Conservation (phyloP, 2,113 vertebrate genomes). For the Tricholaema leucomelas region DNA sequence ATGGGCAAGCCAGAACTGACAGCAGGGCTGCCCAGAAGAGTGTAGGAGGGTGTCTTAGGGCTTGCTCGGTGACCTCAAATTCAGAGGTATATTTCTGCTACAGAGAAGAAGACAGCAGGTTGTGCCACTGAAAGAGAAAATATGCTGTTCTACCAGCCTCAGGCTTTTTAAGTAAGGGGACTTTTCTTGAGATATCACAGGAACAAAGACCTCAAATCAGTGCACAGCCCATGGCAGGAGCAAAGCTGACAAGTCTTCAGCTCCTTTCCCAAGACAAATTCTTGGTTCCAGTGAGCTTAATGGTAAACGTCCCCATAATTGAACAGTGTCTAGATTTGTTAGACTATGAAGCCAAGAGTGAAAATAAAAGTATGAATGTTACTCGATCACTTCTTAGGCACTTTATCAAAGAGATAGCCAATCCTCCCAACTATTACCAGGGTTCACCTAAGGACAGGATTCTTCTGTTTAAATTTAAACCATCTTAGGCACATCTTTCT, state of each 20-base stretch:
- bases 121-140: background rate
- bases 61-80: background rate
- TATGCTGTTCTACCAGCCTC: background rate
- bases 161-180: background rate
- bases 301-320: background rate
- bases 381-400: background rate
- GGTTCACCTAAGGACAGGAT: background rate
- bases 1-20: background rate
- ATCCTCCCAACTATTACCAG: background rate
- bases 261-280: background rate
- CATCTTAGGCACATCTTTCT: background rate
- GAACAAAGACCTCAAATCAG: background rate
- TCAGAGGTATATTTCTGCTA: background rate
- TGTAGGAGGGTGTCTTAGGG: background rate
- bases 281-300: background rate
- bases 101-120: background rate
- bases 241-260: background rate
- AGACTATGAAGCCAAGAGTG: background rate
- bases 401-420: background rate
- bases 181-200: background rate
- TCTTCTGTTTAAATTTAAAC: background rate
- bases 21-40: background rate
- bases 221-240: background rate
- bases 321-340: background rate
- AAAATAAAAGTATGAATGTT: slow-evolving; percentile 4